A percentile compares a stretch with the other conserved stretches of the same genome.
Conservation (phyloP, 2,797 vertebrate genomes). For the Myotis planiceps region DNA sequence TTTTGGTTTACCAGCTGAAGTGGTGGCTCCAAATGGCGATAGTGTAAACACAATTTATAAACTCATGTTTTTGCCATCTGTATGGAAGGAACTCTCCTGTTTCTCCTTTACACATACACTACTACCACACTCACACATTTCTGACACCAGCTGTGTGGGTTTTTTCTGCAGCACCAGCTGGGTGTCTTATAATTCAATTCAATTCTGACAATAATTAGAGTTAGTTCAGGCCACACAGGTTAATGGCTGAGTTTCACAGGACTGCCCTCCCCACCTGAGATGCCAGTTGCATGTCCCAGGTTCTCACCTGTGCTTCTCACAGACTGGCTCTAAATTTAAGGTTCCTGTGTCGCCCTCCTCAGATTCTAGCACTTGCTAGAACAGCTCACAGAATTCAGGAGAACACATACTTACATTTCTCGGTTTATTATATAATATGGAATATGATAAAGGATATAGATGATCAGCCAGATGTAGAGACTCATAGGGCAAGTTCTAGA, state of each 20-base stretch:
- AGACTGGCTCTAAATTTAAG: neutral
- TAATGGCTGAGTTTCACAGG: neutral
- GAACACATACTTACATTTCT: neutral
- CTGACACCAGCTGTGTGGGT: neutral
- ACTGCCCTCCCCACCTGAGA: too few relatives aligned
- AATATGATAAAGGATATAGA: neutral
- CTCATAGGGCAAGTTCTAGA: neutral
- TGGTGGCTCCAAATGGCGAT: neutral
- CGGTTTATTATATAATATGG: neutral
- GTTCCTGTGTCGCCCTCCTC: neutral
- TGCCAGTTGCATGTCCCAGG: neutral
- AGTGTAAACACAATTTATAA: neutral
- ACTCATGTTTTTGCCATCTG: neutral
- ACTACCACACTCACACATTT: neutral
- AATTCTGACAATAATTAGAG: neutral
- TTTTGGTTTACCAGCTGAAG: neutral
- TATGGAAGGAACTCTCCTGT: neutral
- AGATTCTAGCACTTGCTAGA: neutral
- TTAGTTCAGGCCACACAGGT: neutral
- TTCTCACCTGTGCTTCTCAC: neutral
- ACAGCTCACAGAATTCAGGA: neutral
- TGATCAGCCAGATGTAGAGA: neutral
- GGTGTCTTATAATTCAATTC: neutral
- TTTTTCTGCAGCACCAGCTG: neutral
- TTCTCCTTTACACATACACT: neutral